phyloP scores from a whole-genome alignment of 2,113 vertebrate genomes.

The Podiceps cristatus region DNA sequence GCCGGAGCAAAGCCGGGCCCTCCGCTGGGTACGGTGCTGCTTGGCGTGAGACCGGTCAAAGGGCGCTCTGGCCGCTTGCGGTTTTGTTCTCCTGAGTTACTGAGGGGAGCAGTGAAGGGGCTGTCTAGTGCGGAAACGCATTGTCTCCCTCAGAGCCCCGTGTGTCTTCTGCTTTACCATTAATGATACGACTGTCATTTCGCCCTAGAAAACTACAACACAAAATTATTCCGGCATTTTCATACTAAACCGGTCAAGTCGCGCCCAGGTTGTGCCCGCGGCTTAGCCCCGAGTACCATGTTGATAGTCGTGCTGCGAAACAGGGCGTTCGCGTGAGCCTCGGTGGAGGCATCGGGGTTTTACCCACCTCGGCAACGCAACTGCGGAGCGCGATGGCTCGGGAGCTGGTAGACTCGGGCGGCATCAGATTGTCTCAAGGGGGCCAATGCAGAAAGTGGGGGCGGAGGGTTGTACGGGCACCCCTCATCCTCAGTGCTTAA shows the following conservation, averaged over 20 bases:
- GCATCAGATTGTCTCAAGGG: background rate
- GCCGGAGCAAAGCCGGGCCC: background rate
- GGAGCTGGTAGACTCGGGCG: accelerated
- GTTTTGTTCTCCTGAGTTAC: accelerated
- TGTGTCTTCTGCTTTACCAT: accelerated
- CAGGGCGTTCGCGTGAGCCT: background rate
- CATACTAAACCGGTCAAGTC: background rate
- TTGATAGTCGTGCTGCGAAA: background rate
- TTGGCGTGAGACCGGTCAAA: accelerated
- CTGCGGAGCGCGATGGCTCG: accelerated
- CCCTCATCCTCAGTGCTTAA: background rate
- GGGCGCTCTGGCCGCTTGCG: accelerated
- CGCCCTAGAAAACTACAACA: background rate
- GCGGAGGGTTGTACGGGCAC: accelerated
- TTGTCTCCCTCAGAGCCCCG: background rate
- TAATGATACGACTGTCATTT: background rate
- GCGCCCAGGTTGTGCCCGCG: background rate
- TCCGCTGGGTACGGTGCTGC: accelerated
- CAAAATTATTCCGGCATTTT: background rate
- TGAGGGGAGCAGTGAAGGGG: accelerated
- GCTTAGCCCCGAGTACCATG: background rate
- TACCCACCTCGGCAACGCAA: accelerated
- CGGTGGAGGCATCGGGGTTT: accelerated
- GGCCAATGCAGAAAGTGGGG: accelerated
- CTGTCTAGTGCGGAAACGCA: accelerated